Percentiles rank a stretch among this genome's conserved stretches.
Conservation (phyloP, 1,140 invertebrate genomes). For the Drosophila arawakana region DNA sequence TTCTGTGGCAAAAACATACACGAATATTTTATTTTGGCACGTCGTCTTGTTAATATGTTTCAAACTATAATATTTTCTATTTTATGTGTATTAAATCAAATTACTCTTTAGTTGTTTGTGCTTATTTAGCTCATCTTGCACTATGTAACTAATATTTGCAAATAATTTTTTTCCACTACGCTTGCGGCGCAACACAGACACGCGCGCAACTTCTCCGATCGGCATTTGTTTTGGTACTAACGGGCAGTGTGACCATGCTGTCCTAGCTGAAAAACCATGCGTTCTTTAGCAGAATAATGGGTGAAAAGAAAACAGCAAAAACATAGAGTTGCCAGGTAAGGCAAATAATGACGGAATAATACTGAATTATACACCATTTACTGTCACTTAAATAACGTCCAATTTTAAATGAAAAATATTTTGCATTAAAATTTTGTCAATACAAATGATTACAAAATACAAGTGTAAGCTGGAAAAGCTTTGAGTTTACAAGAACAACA, state of each 20-base stretch:
- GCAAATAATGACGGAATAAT: not conserved
- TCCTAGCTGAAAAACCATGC: slow-evolving; percentile 11
- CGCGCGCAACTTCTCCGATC: slow-evolving; percentile 47
- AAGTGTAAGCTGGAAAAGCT: no score
- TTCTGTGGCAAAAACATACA: slow-evolving; percentile 35
- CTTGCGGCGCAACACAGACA: slow-evolving; percentile 49
- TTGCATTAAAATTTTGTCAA: no score
- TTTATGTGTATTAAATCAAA: slow-evolving; percentile 7
- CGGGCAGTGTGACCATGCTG: slow-evolving; percentile 33
- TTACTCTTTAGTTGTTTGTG: slow-evolving; percentile 41
- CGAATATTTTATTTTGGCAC: slow-evolving; percentile 9
- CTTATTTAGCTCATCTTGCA: slow-evolving; percentile 23
- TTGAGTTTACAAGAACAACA: not conserved
- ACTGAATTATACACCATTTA: not conserved
- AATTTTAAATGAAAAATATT: no score
- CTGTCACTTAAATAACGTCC: no score
- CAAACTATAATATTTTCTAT: not conserved
- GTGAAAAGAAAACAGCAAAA: slow-evolving; percentile 34
- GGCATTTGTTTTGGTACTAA: slow-evolving; percentile 62
- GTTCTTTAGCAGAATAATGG: slow-evolving; percentile 2
- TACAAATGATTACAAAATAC: no score
- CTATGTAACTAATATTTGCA: slow-evolving; percentile 29
- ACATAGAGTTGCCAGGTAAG: slow-evolving; percentile 1
- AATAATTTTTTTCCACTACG: slow-evolving; percentile 42
- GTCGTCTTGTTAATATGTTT: slow-evolving; percentile 13